A percentile compares a stretch with the other conserved stretches of the same genome.
Evolutionary conservation across 1,140 invertebrate species (phyloP).

Genomic region (Phymorhynchus buccinoides): DNA sequence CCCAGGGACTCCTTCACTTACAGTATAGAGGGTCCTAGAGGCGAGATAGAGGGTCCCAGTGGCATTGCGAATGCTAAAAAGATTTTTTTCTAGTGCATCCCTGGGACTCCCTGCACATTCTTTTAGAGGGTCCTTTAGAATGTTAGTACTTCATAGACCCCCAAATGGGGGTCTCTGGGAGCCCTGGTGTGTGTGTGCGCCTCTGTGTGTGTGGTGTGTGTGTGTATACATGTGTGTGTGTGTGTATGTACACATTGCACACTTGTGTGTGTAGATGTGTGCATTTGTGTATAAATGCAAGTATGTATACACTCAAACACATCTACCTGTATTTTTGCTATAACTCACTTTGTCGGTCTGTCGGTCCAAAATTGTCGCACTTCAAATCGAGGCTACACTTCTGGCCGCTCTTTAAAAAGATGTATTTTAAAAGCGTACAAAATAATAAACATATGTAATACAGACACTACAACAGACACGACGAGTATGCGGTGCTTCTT

Average conservation of each 20-base stretch:
- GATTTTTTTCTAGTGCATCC: background rate
- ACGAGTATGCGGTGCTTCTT: too few species aligned
- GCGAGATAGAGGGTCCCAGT: too few species aligned
- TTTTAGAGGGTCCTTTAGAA: too few species aligned
- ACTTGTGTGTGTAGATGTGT: background rate
- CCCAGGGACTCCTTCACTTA: background rate
- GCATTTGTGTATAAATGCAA: background rate
- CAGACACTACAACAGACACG: too few species aligned
- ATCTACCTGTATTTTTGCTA: background rate
- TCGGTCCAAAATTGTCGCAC: too few species aligned
- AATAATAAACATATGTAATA: too few species aligned
- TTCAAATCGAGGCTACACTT: too few species aligned
- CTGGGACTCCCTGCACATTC: background rate
- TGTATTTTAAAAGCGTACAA: too few species aligned
- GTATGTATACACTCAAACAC: background rate
- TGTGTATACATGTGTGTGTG: background rate
- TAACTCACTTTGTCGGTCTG: background rate
- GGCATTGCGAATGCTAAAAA: too few species aligned
- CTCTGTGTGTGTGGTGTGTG: background rate
- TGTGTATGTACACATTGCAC: background rate
- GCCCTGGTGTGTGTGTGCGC: background rate
- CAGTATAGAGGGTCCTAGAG: background rate
- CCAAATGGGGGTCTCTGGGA: too few species aligned
- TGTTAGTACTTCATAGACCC: too few species aligned
- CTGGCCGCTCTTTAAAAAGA: too few species aligned